phyloP scores from a whole-genome alignment of 2,113 vertebrate species.

The Perccottus glenii region DNA sequence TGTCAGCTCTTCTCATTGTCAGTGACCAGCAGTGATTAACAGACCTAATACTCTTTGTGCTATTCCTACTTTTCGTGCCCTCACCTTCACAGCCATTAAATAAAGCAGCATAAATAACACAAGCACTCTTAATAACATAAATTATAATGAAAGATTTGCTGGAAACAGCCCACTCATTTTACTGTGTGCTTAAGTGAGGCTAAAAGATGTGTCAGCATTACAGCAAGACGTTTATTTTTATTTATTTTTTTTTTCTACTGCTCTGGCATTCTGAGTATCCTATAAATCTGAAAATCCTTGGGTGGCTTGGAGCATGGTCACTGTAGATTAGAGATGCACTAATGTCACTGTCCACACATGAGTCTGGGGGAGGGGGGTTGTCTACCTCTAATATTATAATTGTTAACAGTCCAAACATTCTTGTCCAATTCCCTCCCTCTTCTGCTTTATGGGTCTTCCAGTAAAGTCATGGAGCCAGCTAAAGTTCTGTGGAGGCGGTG shows the following conservation, averaged over 20 bases:
- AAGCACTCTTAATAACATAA: constrained; percentile 35
- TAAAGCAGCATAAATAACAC: constrained; percentile 37
- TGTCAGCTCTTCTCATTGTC: constrained; percentile 52
- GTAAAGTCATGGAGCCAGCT: constrained; percentile 21
- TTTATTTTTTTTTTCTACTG: constrained; percentile 64
- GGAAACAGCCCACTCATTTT: constrained; percentile 46
- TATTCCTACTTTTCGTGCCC: constrained; percentile 21
- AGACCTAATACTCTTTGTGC: constrained; percentile 28
- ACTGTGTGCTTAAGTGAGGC: constrained; percentile 39
- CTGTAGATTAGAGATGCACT: constrained; percentile 43
- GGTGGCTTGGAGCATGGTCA: constrained; percentile 24
- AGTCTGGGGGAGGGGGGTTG: neutral
- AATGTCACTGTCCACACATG: constrained; percentile 6
- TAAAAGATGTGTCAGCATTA: constrained; percentile 44
- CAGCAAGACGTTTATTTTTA: constrained; percentile 38
- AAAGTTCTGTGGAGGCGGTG: constrained; percentile 36
- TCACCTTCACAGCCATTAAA: constrained; percentile 38
- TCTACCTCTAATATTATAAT: neutral
- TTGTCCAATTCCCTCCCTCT: neutral
- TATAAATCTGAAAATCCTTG: constrained; percentile 59
- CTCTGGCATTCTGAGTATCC: constrained; percentile 40
- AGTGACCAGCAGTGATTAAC: constrained; percentile 34
- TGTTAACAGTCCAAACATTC: neutral
- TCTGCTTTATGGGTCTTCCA: constrained; percentile 16
- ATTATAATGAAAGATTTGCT: constrained; percentile 13